Base-by-base conservation (phyloP, 30 jellyfish, hydroid and myxozoan species). In the Chrysaora quinquecirrha region DNA sequence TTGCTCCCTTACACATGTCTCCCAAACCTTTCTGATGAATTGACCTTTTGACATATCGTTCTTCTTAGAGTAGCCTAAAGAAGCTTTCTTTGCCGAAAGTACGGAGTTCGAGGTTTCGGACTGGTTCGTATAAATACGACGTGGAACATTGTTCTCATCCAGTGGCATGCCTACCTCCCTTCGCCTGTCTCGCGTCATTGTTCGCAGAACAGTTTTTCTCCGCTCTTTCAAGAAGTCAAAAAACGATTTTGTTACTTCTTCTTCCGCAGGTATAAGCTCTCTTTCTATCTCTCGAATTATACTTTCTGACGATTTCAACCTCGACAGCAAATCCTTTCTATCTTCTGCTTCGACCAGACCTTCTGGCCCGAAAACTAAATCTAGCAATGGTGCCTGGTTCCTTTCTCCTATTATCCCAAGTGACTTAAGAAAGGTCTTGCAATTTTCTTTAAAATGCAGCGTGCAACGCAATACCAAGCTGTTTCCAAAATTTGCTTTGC, bases 1-100 rank as follows among this genome's bases (percentile, higher is more conserved):
- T 22, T 60, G 72, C 72, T n/a, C n/a, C 23, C 9, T 20, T n/a
- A 67, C 64, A 67, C 21, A 18, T 29, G 71, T n/a, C 60, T 67
- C 62, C 80, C 80, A 67, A 29, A 67, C 64, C 12, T 30, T 25
- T 25, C 64, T 6, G 25, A 67, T 30, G 80, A 67, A 67, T 30
- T 67, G 56, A 14, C 21, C 29, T 29, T 67, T 67, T n/a, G 80
- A 67, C 23, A 67, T n/a, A 34, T 67, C 62, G 19, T 67, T 64
- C 60, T 67, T 67, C 64, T 67, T 67, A 25, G 71, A 67, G 64
- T 67, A 67, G 23, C 80, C 80, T 11, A 67, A 64, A 29, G 80
- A 21, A 6, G 64, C 16, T 34, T 67, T 67, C 23, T 24, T 67
- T 23, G 80, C 64, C 12, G 80, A 30, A 0, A 67, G 62, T 24